A percentile compares a stretch with the other conserved stretches of the same genome.
Conservation (phyloP, 2,797 vertebrate genomes). For the Coilia nasus region DNA sequence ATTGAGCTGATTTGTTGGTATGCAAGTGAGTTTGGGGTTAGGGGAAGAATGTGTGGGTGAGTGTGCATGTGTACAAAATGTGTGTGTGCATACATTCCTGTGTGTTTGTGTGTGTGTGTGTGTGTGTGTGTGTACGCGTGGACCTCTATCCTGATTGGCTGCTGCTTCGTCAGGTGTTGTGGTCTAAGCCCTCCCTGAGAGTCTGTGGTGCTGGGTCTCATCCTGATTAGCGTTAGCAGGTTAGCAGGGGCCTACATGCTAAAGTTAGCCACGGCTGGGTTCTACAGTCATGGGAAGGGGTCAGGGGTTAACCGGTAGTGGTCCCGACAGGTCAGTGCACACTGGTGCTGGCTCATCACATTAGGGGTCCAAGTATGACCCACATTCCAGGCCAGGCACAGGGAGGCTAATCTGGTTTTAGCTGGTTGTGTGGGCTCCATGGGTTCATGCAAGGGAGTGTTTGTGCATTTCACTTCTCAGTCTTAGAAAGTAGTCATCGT, state of each 20-base stretch:
- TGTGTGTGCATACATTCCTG: no score
- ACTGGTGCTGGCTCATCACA: slow-evolving; percentile 53
- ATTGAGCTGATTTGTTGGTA: background rate
- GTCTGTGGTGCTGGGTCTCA: slow-evolving; percentile 40
- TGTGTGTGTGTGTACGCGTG: background rate
- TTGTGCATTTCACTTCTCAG: no score
- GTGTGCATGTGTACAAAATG: background rate
- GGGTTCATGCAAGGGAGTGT: no score
- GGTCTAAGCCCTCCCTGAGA: slow-evolving; percentile 38
- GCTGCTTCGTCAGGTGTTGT: background rate
- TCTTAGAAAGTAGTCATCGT: no score
- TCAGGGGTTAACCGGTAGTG: background rate
- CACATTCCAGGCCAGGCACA: slow-evolving; percentile 43
- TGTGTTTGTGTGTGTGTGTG: background rate
- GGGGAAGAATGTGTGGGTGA: background rate
- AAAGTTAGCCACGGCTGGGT: slow-evolving; percentile 50
- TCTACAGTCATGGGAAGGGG: background rate
- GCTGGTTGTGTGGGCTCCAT: no score
- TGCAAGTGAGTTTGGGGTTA: no score
- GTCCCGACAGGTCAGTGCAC: background rate
- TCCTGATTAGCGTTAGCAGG: slow-evolving; percentile 50
- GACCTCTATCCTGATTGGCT: background rate
- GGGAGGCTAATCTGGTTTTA: no score
- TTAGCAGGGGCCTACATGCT: slow-evolving; percentile 52
- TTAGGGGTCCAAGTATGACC: slow-evolving; percentile 49